A percentile compares a stretch with the other conserved stretches of the same genome.
Conservation (phyloP, 2,113 vertebrate genomes). For the Natator depressus region DNA sequence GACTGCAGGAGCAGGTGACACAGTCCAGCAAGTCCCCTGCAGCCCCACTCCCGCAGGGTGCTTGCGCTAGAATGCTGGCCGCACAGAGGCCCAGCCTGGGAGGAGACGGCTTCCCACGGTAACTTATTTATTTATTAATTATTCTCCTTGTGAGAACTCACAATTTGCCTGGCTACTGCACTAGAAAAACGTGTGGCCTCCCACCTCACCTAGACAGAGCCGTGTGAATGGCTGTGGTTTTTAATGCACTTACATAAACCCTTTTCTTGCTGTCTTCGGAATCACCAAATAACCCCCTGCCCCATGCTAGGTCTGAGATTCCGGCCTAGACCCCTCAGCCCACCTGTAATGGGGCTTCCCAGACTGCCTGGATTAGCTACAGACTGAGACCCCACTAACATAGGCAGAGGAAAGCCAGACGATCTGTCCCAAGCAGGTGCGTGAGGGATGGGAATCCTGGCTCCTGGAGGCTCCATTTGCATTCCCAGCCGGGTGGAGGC, state of each 20-base stretch:
- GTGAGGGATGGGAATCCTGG: background rate
- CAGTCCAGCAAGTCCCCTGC: background rate
- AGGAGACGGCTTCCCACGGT: background rate
- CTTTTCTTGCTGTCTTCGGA: background rate
- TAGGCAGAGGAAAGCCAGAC: background rate
- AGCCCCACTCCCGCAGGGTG: background rate
- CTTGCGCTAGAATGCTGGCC: fast-evolving
- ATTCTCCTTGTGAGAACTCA: background rate
- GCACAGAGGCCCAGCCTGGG: background rate
- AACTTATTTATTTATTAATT: background rate
- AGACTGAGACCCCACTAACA: background rate
- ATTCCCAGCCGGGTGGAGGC: background rate
- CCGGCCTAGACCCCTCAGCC: background rate
- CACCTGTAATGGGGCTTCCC: background rate
- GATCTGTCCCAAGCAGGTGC: background rate
- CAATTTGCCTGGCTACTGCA: background rate
- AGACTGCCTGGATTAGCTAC: background rate
- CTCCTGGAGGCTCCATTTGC: background rate
- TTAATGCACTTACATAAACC: slow-evolving; percentile 19
- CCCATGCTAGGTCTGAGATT: background rate
- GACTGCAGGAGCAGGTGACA: background rate
- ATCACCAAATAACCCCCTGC: background rate
- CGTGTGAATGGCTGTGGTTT: background rate
- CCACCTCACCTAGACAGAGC: background rate
- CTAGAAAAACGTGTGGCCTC: background rate